Evolutionary conservation across 2,113 vertebrate genomes (phyloP), one percentile per base, ranked within the genome.

Genomic region (Clinocottus analis): DNA sequence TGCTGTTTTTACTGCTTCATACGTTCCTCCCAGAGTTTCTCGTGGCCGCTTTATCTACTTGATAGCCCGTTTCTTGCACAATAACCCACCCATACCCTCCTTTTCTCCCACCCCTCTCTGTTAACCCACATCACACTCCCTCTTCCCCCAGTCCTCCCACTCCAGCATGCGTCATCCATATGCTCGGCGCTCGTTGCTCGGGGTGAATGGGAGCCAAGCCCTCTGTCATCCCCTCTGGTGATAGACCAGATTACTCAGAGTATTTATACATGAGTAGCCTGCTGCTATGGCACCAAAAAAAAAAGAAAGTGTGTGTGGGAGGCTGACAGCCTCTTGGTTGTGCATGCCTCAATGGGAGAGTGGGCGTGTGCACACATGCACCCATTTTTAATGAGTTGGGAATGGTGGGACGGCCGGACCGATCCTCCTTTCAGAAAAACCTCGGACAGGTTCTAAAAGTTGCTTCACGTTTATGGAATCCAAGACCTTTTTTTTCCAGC

Each of bases 231-330:
- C 72, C 77, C 84, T 86, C 77, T 68, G 81, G 79, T 87, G 79
- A 84, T 82, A 59, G 81, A 82, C 72, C 73, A 65, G 63, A 89
- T 91, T 82, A 89, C 79, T 85, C 71, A 4, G 71, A 84, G 86
- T 92, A 87, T 87, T 90, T 84, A 87, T 87, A 85, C 60, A 72
- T 47, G 64, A 72, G 72, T 70, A 75, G 56, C 82, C 80, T 71
- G 73, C 82, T 79, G 87, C 60, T 78, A 16, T 41, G 56, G 75
- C 31, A 33, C n/a, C n/a, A n/a, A n/a, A n/a, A 31, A 31, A 31
- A 31, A 31, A 31, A 31, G 4, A 55, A 47, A 64, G 4, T 16
- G 53, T 66, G 59, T 39, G 79, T 88, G 76, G 79, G 85, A 88
- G 75, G 67, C 71, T 72, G 69, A 77, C 80, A 47, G 72, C 33